These are phyloP conservation scores for Paguma larvata DNA, from an alignment of 2,797 vertebrate species.

Conservation along the genomic window DNA sequence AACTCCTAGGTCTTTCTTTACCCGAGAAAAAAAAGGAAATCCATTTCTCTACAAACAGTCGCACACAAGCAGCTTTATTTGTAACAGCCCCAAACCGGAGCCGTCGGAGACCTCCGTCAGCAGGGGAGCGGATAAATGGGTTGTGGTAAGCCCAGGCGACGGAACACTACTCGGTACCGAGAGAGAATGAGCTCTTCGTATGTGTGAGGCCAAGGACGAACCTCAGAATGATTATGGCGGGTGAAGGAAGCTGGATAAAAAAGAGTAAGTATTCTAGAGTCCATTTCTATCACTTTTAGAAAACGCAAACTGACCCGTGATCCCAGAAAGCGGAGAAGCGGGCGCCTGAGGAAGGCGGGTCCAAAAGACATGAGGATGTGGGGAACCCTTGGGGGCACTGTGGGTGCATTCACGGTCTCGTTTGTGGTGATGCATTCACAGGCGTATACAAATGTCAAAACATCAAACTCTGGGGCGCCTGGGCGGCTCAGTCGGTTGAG, in stretches of 20 bases:
- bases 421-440: neutral
- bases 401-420: neutral
- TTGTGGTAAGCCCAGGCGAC: accelerated
- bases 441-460: neutral
- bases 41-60: neutral
- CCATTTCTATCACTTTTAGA: neutral
- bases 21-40: neutral
- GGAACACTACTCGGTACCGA: neutral
- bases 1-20: neutral
- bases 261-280: neutral
- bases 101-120: accelerated
- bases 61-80: neutral
- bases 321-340: neutral
- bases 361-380: accelerated
- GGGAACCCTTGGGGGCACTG: neutral
- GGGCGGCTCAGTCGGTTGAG: too few species aligned
- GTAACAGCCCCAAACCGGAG: neutral
- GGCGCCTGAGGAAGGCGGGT: neutral
- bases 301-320: neutral
- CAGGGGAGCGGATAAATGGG: neutral
- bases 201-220: neutral
- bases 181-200: neutral
- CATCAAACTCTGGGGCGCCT: neutral
- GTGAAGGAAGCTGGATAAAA: neutral
- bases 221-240: neutral